Evolutionary conservation across 1,140 invertebrate genomes (phyloP).

Genomic region (Meloidogyne chitwoodi): DNA sequence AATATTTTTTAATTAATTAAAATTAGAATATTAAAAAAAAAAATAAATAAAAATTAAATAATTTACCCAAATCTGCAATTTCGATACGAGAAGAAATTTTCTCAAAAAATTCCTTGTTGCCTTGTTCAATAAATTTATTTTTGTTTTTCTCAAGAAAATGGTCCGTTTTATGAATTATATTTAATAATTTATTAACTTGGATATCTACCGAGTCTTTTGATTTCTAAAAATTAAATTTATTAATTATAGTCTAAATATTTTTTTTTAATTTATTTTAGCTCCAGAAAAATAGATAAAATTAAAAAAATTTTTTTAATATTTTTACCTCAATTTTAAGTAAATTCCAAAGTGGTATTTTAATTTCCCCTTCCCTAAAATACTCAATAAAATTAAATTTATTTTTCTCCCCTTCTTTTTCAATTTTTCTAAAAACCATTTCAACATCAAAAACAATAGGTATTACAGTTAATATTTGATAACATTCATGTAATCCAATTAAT

Average conservation of each 20-base stretch:
- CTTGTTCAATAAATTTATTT: background rate
- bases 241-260: no score
- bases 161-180: background rate
- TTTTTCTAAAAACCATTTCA: background rate
- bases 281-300: no score
- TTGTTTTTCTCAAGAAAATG: background rate
- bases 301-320: background rate
- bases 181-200: background rate
- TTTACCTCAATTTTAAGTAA: background rate
- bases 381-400: background rate
- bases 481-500: background rate
- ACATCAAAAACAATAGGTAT: background rate
- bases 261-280: no score
- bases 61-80: background rate
- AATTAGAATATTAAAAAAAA: background rate
- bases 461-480: background rate
- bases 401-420: background rate
- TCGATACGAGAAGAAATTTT: background rate
- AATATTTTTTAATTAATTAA: no score
- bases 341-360: background rate
- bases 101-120: background rate
- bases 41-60: background rate
- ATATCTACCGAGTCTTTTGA: background rate
- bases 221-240: background rate
- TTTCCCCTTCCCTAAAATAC: background rate